Percentiles rank a stretch among this genome's conserved stretches.
phyloP scores from a whole-genome alignment of 2,797 vertebrate species.

The Enteromius mattozi region DNA sequence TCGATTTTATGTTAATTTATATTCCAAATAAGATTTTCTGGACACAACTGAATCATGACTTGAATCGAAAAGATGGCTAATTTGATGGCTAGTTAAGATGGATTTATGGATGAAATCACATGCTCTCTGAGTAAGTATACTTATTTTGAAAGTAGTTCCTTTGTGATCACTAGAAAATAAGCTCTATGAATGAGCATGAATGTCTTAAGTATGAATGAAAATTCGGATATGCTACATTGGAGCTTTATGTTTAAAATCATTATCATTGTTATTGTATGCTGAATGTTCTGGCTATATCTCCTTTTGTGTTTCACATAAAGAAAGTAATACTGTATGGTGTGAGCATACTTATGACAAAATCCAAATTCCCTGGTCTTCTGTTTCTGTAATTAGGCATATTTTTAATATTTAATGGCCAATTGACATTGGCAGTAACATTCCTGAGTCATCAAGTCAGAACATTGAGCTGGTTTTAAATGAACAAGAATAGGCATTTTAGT shows the following conservation, averaged over 20 bases:
- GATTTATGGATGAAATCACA: not conserved
- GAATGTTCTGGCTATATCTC: not conserved
- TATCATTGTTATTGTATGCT: not conserved
- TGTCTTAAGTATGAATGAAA: not conserved
- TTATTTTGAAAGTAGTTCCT: not conserved
- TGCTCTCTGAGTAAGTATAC: not conserved
- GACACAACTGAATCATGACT: not conserved
- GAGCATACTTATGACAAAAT: slow-evolving; percentile 11
- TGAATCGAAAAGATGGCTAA: not conserved
- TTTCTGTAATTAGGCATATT: not conserved
- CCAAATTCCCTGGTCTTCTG: not conserved
- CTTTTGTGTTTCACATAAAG: not conserved
- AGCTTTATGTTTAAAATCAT: not conserved
- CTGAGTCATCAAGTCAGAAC: not conserved
- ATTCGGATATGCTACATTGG: not conserved
- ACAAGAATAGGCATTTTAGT: slow-evolving; percentile 20
- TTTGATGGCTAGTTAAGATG: no score
- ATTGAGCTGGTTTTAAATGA: slow-evolving; percentile 18
- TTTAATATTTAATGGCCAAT: slow-evolving; percentile 1
- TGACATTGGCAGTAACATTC: slow-evolving; percentile 18
- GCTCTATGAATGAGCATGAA: not conserved
- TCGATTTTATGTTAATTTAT: not conserved
- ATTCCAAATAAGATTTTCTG: not conserved
- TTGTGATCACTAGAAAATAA: not conserved
- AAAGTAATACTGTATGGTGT: no score